Base-by-base conservation (phyloP, 2,113 vertebrate genomes). In the Onychostoma macrolepis region DNA sequence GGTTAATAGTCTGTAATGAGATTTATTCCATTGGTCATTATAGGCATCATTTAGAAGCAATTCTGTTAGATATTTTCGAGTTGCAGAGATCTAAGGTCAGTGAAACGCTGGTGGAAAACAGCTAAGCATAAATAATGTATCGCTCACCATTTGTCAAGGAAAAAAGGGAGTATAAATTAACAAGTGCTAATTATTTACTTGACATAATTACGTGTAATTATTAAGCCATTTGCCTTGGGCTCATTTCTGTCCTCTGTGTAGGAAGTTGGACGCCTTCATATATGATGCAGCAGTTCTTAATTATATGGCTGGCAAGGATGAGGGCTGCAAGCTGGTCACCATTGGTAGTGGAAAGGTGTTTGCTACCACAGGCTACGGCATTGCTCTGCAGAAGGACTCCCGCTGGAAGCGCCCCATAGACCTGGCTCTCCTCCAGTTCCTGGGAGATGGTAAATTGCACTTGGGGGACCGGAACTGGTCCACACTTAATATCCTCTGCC, bases 281-380 rank as follows among this genome's bases (percentile, higher is more conserved):
- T 99, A 99, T 0, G 98, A 99, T 0, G 98, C 98, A 0, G 98
- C 98, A 0, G 98, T 99, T 89, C 95, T 99, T 88, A 99, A 99
- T 95, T 99, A 99, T 95, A 99, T 99, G 98, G 98, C 98, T 0
- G 97, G 98, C 84, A 99, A 99, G 89, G 98, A 99, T 0, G 98
- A 99, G 88, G 98, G 98, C 86, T 99, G 98, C 93, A 99, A 99
- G 91, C 94, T 99, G 94, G 98, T 99, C 90, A 99, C 98, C 91
- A 99, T 99, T 0, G 98, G 98, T 90, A 98, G 97, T 0, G 98
- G 98, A 79, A 99, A 99, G 91, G 98, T 99, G 89, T 99, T 99
- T 19, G 98, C 98, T 88, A 98, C 98, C 92, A 99, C 98, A 0
- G 98, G 98, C 87, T 99, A 99, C 0, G 98, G 98, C 91, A 99